phyloP scores from a whole-genome alignment of 1,140 invertebrate species.

The Ditylenchus dipsaci region DNA sequence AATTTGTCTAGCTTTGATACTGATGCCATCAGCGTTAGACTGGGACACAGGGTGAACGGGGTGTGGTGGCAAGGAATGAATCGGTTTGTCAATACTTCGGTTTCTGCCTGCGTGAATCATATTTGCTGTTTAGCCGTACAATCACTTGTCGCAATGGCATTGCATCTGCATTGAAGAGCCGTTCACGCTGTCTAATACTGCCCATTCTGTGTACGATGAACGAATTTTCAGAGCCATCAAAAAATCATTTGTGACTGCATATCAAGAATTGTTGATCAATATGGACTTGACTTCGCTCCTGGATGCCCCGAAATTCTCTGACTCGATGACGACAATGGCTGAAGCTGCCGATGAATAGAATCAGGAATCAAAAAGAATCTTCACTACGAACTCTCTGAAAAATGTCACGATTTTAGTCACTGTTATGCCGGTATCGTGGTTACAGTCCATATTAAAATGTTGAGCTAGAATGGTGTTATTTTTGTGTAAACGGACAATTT shows the following conservation, averaged over 20 bases:
- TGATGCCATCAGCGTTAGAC: slow-evolving; percentile 77
- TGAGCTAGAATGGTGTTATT: too few species aligned
- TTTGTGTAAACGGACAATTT: too few species aligned
- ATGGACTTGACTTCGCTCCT: neutral
- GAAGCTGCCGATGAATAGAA: too few species aligned
- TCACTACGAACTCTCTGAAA: too few species aligned
- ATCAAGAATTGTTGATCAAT: neutral
- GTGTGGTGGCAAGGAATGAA: slow-evolving; percentile 62
- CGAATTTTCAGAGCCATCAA: slow-evolving; percentile 66
- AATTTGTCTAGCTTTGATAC: slow-evolving; percentile 66
- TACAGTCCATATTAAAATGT: too few species aligned
- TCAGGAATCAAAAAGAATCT: too few species aligned
- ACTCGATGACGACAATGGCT: too few species aligned
- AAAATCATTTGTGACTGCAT: neutral
- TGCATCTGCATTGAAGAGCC: slow-evolving; percentile 89
- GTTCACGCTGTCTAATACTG: slow-evolving; percentile 87
- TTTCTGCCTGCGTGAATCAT: neutral
- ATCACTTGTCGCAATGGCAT: slow-evolving; percentile 81
- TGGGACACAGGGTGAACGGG: slow-evolving; percentile 70
- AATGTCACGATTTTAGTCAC: too few species aligned
- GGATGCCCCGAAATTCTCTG: neutral
- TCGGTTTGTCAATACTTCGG: neutral
- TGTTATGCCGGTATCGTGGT: too few species aligned
- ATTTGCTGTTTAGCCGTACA: slow-evolving; percentile 62
- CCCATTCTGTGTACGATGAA: slow-evolving; percentile 81